Evolutionary conservation across 2,888 invertebrate genomes (phyloP), one percentile per base, ranked within the genome.

Genomic region (Ophion ellenae): DNA sequence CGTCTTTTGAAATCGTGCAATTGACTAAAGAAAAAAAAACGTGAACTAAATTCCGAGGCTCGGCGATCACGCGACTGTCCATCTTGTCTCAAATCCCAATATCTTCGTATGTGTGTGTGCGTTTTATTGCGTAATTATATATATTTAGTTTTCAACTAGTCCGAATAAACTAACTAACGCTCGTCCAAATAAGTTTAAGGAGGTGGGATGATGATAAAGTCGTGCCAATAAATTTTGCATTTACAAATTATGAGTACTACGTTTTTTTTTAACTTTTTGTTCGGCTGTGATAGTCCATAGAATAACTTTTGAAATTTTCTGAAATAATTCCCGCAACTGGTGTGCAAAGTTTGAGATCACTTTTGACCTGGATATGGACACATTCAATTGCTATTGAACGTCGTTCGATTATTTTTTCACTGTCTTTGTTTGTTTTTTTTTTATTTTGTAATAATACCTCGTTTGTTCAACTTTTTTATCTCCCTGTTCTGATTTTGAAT

Each of bases 121-220:
- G 47, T 71, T 36, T 81, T 83, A 83, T 86, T 83, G 80, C 86
- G 70, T 76, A 59, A 64, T 73, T 67, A 45, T 75, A 73, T 74
- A 67, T 86, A 77, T 80, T 67, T 59, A 67, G 45, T 67, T 59
- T 69, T 45, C 61, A 47, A 59, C 77, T 81, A 75, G 36, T 77
- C 36, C 67, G 81, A 73, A 61, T 75, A 76, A 61, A 24, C 74
- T 83, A 83, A 74, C 80, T 66, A 76, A 80, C 66, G 80, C 59
- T 83, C 63, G 67, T 76, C 73, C 64, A 40, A 20, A 17, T 11
- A 40, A 40, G 32, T 20, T 57, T 32, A 24, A 20, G 66, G 53
- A 36, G 76, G 53, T 64, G 66, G 47, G 73, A 63, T 59, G 81
- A 47, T 32, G 84, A 80, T 70, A 80, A 73, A 77, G 45, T 80